Percentiles rank a stretch among this genome's conserved stretches.
These are phyloP conservation scores for Ephialtes manifestator DNA, from an alignment of 2,888 invertebrate species.

Conservation along the genomic window DNA sequence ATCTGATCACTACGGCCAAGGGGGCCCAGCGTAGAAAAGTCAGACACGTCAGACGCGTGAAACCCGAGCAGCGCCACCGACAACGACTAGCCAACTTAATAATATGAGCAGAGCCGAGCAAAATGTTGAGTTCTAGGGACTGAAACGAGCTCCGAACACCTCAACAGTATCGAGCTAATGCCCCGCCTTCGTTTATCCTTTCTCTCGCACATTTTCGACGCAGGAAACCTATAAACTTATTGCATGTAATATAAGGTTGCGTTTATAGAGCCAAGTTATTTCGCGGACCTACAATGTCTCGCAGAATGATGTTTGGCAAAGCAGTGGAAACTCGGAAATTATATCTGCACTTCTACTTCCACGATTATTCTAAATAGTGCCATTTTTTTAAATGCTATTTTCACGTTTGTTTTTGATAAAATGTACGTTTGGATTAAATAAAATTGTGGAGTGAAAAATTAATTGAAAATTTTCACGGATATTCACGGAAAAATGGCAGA, in stretches of 20 bases:
- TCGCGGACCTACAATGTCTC: background rate
- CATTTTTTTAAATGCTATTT: too few relatives aligned
- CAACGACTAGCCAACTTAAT: slow-evolving; percentile 4
- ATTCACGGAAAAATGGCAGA: too few relatives aligned
- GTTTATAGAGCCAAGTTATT: slow-evolving; percentile 2
- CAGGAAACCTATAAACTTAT: slow-evolving; percentile 24
- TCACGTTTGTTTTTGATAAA: too few relatives aligned
- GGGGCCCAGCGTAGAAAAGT: background rate
- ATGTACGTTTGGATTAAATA: too few relatives aligned
- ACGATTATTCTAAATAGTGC: too few relatives aligned
- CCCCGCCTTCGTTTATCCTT: slow-evolving; percentile 33
- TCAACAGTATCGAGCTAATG: slow-evolving; percentile 17
- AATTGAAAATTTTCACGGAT: too few relatives aligned
- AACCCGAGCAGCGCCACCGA: slow-evolving; percentile 16
- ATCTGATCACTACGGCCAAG: slow-evolving; percentile 10
- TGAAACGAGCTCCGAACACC: slow-evolving; percentile 7
- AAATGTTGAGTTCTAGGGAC: background rate
- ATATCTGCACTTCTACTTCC: background rate
- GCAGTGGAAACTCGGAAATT: background rate
- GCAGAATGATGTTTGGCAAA: background rate
- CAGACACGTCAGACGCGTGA: slow-evolving; percentile 26
- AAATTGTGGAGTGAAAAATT: too few relatives aligned
- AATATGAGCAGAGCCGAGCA: slow-evolving; percentile 9
- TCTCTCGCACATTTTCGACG: slow-evolving; percentile 29
- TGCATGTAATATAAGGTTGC: slow-evolving; percentile 6